Evolutionary conservation across 1,140 invertebrate species (phyloP), one percentile per base, ranked within the genome.

Genomic region (Lepidurus packardi): DNA sequence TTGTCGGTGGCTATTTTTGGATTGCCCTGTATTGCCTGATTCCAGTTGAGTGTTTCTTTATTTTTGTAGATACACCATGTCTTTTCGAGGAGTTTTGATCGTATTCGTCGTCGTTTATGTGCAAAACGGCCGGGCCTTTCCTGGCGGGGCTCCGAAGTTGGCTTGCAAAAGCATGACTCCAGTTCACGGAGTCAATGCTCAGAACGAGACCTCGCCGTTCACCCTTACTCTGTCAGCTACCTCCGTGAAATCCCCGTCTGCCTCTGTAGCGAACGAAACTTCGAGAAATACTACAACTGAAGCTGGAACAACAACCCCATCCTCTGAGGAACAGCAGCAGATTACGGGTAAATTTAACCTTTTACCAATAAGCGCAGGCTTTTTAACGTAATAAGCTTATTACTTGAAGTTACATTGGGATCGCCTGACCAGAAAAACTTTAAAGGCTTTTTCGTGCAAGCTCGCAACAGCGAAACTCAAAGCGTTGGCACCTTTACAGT

Each of bases 91-190:
- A 65, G 4, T 65, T n/a, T 65, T 65, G 5, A 16, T 65, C 6
- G n/a, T 65, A 3, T 8, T 65, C 53, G 53, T 16, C n/a, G 9
- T 65, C 21, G 53, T 21, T 13, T 16, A n/a, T 13, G 53, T 65
- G 53, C 53, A 65, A 65, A n/a, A n/a, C 53, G 53, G 53, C 2
- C 21, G 53, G 53, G 16, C 45, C 45, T 77, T 77, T 77, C 76
- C 76, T 42, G 11, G 21, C 21, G 76, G 76, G 16, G 76, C 76
- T n/a, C 76, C 76, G 24, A 45, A 65, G 16, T 53, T 45, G 24
- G 76, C 44, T 25, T 77, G 76, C 9, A 65, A 45, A 24, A 34
- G 21, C 44, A 77, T 77, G 76, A 65, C 76, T 34, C 76, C 76
- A 8, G 34, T 77, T 16, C 76, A 77, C 76, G 65, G 45, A 41